Base-by-base conservation (phyloP, 1,140 invertebrate species). In the Helicoverpa armigera region DNA sequence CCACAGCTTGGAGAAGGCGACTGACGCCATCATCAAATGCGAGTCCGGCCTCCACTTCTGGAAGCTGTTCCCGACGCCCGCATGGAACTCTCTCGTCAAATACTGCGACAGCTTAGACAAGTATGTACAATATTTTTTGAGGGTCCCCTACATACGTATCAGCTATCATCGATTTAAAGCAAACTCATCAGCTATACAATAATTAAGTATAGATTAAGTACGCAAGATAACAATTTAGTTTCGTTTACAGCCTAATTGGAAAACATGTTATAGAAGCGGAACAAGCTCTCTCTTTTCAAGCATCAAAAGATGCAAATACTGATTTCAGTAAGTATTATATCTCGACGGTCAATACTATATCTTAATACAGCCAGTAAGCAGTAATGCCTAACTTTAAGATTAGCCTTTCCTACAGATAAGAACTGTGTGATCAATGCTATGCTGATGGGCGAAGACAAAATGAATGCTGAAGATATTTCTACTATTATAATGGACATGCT, bases 401-500 rank as follows among this genome's bases (percentile, higher is more conserved):
- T 78, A 13, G 16, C 43, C 35, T 18, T 51, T 63, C 29, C 3
- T n/a, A 53, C 78, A 91, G 88, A 69, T 70, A 65, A 63, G 11
- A 83, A 50, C 16, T 94, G 90, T 11, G 89, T 95, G 0, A 88
- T 96, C 3, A 77, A 94, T 7, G 95, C 96, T 61, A 95, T 94
- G 87, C 87, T 96, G 16, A 83, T 96, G 9, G 82, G 95, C 5
- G 94, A 96, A 63, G 95, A 96, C 14, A 94, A 94, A 69, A 93
- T 97, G 83, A 94, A 91, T 70, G 89, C 95, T 9, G 96, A 97
- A 80, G 96, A 97, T 82, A 92, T 96, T 54, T 93, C 96, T 10
- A 96, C 96, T 0, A 86, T 97, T 9, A 83, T 97, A 51, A 95
- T 97, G 95, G 96, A 97, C 83, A 96, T 96, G 95, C 91, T 96